Evolutionary conservation across 2,888 invertebrate genomes (phyloP).

Genomic region (Noctua pronuba): DNA sequence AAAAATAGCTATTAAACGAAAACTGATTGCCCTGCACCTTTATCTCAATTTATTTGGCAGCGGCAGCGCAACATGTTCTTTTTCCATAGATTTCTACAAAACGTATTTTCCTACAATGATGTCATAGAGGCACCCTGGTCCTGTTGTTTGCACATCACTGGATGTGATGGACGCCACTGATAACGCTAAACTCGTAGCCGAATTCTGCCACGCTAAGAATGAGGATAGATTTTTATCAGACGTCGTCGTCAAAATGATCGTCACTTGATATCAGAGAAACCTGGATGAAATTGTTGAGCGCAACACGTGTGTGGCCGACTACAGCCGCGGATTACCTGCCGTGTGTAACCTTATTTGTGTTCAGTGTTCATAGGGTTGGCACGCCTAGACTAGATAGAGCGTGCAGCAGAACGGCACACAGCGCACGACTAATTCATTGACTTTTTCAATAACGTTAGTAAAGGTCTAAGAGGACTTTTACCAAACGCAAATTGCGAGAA

Average conservation of each 20-base stretch:
- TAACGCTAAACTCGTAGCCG: neutral
- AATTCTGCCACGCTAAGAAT: neutral
- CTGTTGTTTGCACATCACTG: neutral
- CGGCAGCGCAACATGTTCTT: neutral
- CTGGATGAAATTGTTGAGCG: constrained; percentile 31
- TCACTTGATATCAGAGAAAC: neutral
- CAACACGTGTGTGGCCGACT: constrained; percentile 52
- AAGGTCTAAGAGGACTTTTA: neutral
- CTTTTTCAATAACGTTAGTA: neutral
- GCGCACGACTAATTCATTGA: neutral
- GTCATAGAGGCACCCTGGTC: neutral
- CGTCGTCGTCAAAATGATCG: neutral
- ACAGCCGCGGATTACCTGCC: constrained; percentile 28
- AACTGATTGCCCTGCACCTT: neutral
- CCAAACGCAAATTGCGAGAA: neutral
- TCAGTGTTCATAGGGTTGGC: constrained; percentile 1
- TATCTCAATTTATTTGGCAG: neutral
- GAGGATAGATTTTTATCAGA: neutral
- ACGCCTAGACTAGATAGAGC: neutral
- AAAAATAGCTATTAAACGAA: neutral
- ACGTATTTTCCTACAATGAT: neutral
- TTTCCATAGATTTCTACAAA: neutral
- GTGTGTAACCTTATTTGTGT: constrained; percentile 30
- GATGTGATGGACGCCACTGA: neutral
- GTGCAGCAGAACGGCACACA: neutral